phyloP scores from a whole-genome alignment of 2,113 vertebrate genomes.

The Hypomesus transpacificus region DNA sequence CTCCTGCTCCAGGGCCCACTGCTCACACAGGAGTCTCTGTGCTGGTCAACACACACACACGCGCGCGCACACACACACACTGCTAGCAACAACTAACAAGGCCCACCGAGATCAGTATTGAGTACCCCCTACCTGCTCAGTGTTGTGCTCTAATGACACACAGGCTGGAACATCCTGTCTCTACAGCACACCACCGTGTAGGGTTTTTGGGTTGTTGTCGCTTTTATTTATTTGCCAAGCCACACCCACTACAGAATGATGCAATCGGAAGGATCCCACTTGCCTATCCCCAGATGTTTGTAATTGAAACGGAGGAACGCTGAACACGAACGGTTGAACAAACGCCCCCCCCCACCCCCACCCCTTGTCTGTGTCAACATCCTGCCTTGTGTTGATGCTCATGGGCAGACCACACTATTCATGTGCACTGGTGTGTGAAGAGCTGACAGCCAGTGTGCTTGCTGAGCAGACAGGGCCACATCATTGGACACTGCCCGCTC shows the following conservation, averaged over 20 bases:
- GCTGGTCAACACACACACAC: background rate
- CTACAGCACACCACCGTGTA: background rate
- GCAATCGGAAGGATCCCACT: constrained; percentile 30
- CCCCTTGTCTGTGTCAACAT: constrained; percentile 68
- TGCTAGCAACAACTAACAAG: background rate
- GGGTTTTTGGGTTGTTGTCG: too few species aligned
- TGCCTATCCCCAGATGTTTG: constrained; percentile 59
- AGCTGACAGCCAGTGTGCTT: constrained; percentile 72
- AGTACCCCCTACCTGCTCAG: background rate
- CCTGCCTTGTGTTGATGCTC: constrained; percentile 62
- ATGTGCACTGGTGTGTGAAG: constrained; percentile 74
- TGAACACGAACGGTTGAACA: background rate
- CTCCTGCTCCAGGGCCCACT: background rate
- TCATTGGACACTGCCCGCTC: constrained; percentile 57
- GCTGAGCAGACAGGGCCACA: constrained; percentile 66
- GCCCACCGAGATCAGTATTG: background rate
- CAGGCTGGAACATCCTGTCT: background rate
- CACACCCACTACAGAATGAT: background rate
- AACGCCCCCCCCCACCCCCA: background rate
- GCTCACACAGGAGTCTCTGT: background rate
- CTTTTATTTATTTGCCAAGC: background rate
- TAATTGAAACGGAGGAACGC: constrained; percentile 57
- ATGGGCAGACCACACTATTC: constrained; percentile 71
- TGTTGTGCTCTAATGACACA: background rate
- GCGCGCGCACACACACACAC: background rate